Base-by-base conservation (phyloP, 2,797 vertebrate species). In the Bovichtus variegatus region DNA sequence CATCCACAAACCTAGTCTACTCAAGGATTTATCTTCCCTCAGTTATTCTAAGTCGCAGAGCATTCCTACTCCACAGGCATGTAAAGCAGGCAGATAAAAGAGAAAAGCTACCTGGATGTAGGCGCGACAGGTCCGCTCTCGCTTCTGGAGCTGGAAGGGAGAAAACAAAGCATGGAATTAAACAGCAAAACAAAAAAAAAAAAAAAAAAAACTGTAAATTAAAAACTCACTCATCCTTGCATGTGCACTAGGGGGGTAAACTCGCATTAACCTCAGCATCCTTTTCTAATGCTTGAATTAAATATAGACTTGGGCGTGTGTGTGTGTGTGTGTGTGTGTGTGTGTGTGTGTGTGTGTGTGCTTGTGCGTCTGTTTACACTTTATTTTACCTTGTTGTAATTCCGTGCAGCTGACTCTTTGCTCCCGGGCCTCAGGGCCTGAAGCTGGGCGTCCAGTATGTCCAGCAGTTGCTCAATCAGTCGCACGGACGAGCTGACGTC, bases 401-500 rank as follows among this genome's bases (percentile, higher is more conserved):
- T 99, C 59, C 97, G 96, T 34, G 97, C 95, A 0, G 97, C 97
- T 0, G 97, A 97, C 78, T 99, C 97, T 29, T 97, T 96, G 91
- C 97, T 97, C 0, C 97, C 96, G 3, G 97, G 97, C 71, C 96
- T 93, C 63, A 98, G 94, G 0, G 97, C 96, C 90, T 98, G 97
- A 3, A 99, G 96, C 83, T 99, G 97, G 9, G 97, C 96, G 0
- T 98, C 97, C 89, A 98, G 93, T 64, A 99, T 98, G 92, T 99
- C 97, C 74, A 98, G 93, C 50, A 99, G 95, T 78, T 99, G 97
- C 74, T 99, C 97, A 80, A 99, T 96, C n/a, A 98, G 95, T 59
- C 96, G 95, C 72, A 99, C 97, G 0, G 97, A 96, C 0, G 97
- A 98, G 83, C 96, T 98, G 78, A 99, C 97, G 0, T 99, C 97